Evolutionary conservation across 2,797 vertebrate species (phyloP).

Genomic region (Oreonectes daqikongensis): DNA sequence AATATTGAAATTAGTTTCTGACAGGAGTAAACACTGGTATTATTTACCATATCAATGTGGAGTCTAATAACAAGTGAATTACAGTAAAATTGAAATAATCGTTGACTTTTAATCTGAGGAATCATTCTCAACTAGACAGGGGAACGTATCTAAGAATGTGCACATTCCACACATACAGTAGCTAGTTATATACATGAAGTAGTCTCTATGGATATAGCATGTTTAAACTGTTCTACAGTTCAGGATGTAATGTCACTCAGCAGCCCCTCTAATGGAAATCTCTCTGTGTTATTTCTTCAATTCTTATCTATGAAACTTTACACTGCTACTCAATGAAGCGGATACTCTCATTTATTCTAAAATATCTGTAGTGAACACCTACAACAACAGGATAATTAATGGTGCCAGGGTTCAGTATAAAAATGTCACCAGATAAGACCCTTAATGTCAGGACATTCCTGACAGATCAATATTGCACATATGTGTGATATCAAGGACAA

Average conservation of each 20-base stretch:
- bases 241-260: background rate
- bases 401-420: conserved; percentile 28
- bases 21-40: background rate
- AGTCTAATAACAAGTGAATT: background rate
- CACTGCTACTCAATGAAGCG: background rate
- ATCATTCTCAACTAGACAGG: background rate
- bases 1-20: conserved; percentile 24
- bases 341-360: background rate
- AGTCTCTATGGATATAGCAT: background rate
- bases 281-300: background rate
- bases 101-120: conserved; percentile 5
- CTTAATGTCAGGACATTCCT: conserved; percentile 4
- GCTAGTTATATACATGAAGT: background rate
- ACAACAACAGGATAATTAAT: conserved; percentile 1
- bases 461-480: conserved; percentile 39
- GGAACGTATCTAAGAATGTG: background rate
- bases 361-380: background rate
- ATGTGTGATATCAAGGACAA: background rate
- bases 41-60: background rate
- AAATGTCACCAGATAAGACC: conserved; percentile 14
- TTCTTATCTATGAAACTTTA: background rate
- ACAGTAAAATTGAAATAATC: background rate
- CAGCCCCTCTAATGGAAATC: background rate
- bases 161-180: background rate
- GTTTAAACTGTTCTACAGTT: background rate